These are phyloP conservation scores for Thamnophis sirtalis DNA, from an alignment of 2,113 vertebrate species.

Conservation along the genomic window DNA sequence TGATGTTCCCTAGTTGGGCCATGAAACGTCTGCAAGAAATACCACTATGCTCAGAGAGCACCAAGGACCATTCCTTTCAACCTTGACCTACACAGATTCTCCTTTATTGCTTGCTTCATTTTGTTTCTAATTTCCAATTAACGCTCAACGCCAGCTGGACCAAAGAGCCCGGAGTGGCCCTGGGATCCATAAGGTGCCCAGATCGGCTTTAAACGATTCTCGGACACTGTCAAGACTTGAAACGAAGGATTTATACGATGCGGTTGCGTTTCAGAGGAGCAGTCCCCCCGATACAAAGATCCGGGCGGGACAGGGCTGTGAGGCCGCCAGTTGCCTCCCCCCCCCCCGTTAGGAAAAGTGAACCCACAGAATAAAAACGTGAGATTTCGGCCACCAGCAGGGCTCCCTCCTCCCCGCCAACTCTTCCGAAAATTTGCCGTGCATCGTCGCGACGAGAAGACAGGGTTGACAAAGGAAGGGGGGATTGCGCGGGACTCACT, in stretches of 20 bases:
- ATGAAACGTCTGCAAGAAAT: background rate
- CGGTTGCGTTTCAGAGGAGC: background rate
- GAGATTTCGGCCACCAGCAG: background rate
- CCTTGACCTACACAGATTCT: no score
- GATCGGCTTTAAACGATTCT: background rate
- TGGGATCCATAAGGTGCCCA: no score
- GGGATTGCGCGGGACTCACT: constrained; percentile 74
- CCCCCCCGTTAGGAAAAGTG: background rate
- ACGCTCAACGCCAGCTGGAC: no score
- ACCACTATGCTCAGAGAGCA: background rate
- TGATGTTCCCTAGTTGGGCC: no score
- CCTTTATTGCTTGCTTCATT: no score
- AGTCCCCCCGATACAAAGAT: background rate
- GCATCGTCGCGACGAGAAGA: background rate
- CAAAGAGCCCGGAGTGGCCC: no score
- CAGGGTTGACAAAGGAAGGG: background rate
- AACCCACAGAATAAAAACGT: background rate
- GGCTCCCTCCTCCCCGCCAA: background rate
- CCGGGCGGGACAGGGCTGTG: background rate
- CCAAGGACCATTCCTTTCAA: background rate
- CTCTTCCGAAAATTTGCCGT: background rate
- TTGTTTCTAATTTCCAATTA: no score
- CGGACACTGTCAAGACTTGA: background rate
- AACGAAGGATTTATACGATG: background rate
- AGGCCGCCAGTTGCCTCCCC: background rate